These are phyloP conservation scores for Meteorus sp. DNA, from an alignment of 1,140 invertebrate genomes.

Conservation along the genomic window DNA sequence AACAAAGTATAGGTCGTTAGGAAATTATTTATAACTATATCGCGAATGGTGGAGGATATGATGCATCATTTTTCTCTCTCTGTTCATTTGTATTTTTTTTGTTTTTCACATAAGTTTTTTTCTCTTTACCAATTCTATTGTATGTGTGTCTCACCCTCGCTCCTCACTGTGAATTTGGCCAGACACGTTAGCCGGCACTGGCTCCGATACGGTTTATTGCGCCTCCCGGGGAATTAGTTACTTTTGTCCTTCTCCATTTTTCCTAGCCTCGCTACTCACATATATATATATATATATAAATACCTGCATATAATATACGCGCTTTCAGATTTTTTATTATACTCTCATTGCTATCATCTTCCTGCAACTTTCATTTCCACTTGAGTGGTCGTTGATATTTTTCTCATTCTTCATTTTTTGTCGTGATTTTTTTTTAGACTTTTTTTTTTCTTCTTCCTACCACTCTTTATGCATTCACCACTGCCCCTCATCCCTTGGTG, in stretches of 20 bases:
- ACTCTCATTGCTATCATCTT: too few relatives aligned
- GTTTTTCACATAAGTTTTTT: too few relatives aligned
- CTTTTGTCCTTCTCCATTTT: constrained; percentile 5
- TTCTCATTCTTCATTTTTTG: constrained; percentile 4
- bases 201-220: constrained; percentile 20
- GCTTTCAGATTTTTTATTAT: too few relatives aligned
- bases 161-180: background rate
- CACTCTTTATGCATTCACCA: background rate
- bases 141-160: constrained; percentile 19
- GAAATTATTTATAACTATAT: constrained; percentile 21
- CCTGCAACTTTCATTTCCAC: constrained; percentile 21
- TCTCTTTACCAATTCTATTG: background rate
- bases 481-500: constrained; percentile 22
- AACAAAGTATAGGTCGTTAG: constrained; percentile 17
- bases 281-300: too few relatives aligned
- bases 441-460: background rate
- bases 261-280: background rate
- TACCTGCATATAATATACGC: too few relatives aligned
- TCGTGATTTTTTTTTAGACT: constrained; percentile 4
- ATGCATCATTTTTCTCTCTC: background rate
- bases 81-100: too few relatives aligned
- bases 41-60: background rate
- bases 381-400: constrained; percentile 18
- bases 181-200: background rate
- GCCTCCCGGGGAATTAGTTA: constrained; percentile 21